A percentile compares a stretch with the other conserved stretches of the same genome.
phyloP scores from a whole-genome alignment of 2,888 invertebrate species.

The Archips crataeganus region DNA sequence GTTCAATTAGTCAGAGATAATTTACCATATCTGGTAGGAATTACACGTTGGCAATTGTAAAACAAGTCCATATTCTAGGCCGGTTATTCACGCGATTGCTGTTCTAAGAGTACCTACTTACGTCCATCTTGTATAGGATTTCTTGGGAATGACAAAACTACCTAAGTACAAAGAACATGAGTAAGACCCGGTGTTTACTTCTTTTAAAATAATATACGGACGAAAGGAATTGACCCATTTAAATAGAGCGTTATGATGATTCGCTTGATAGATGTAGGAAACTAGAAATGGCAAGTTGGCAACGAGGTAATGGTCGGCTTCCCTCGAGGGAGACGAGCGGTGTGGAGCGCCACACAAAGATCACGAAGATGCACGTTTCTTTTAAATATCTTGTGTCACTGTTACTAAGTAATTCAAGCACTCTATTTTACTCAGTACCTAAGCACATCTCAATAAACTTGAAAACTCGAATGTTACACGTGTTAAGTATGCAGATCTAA shows the following conservation, averaged over 20 bases:
- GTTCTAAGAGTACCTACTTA: not conserved
- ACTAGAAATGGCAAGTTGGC: conserved; percentile 32
- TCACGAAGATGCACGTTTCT: not conserved
- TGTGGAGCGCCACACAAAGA: not conserved
- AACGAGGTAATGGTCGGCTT: conserved; percentile 42
- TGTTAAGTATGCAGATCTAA: not conserved
- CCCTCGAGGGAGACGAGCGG: conserved; percentile 33
- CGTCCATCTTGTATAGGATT: not conserved
- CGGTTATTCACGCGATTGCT: not conserved
- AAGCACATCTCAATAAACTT: not conserved
- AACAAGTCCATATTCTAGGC: not conserved
- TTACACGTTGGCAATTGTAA: conserved; percentile 17
- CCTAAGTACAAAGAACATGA: not conserved
- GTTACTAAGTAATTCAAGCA: not conserved
- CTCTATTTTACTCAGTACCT: not conserved
- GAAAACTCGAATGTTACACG: not conserved
- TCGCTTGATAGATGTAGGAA: conserved; percentile 21
- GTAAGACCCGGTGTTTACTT: not conserved
- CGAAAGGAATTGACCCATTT: conserved; percentile 11
- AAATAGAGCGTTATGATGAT: conserved; percentile 13
- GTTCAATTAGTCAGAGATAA: conserved; percentile 28
- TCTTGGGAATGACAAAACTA: not conserved
- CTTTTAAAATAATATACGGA: not conserved
- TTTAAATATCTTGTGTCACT: not conserved
- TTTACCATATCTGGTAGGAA: conserved; percentile 1